Conservation (phyloP, 2,797 vertebrate genomes). For the Danio kyathit region DNA sequence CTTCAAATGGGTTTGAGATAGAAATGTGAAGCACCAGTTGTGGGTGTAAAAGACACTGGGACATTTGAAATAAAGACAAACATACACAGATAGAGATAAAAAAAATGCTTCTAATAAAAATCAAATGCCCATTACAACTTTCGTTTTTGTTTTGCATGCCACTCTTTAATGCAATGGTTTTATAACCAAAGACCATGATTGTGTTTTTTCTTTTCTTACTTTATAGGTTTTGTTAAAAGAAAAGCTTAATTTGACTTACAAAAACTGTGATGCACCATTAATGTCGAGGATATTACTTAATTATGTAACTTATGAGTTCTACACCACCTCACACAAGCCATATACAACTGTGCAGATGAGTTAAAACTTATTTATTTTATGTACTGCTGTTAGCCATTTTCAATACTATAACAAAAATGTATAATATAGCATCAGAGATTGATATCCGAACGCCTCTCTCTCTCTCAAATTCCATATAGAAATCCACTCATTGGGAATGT, state of each 20-base stretch:
- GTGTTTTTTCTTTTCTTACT: background rate
- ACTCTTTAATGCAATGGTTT: background rate
- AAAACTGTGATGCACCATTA: slow-evolving; percentile 21
- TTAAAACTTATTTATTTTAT: slow-evolving; percentile 6
- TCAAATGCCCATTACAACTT: background rate
- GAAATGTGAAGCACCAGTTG: background rate
- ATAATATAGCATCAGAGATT: background rate
- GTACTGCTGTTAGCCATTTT: slow-evolving; percentile 17
- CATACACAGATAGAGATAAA: background rate
- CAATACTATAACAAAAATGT: slow-evolving; percentile 12
- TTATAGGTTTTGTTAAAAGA: background rate
- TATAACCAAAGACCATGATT: slow-evolving; percentile 8
- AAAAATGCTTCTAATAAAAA: slow-evolving; percentile 1
- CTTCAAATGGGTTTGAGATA: background rate
- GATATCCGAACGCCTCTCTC: background rate
- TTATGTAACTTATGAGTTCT: background rate
- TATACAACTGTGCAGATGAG: slow-evolving; percentile 26
- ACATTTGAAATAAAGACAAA: slow-evolving; percentile 2
- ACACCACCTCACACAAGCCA: slow-evolving; percentile 36
- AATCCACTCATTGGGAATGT: background rate
- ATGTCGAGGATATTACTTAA: background rate
- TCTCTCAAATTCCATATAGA: background rate
- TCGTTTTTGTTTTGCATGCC: slow-evolving; percentile 13
- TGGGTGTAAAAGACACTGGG: background rate
- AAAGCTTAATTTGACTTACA: background rate